Conservation (phyloP, 2,113 vertebrate species). For the Pachypanchax playfairii region DNA sequence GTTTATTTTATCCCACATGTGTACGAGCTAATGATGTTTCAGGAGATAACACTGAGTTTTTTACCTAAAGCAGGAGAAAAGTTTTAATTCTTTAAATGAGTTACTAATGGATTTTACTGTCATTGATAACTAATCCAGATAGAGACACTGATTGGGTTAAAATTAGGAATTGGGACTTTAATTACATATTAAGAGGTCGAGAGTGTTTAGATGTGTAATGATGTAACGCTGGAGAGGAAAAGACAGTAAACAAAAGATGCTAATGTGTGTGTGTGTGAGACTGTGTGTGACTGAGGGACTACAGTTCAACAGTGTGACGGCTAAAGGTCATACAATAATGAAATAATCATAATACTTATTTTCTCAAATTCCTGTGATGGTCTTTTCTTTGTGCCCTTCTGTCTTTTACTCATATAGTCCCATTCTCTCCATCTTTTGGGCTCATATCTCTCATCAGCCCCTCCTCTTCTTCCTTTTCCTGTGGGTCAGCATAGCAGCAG, state of each 20-base stretch:
- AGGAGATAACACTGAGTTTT: no score
- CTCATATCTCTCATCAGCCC: slow-evolving; percentile 26
- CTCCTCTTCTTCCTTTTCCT: slow-evolving; percentile 51
- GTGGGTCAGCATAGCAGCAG: slow-evolving; percentile 68
- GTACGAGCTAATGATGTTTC: no score
- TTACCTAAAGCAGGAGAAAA: no score
- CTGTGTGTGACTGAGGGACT: not conserved
- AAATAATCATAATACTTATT: slow-evolving; percentile 12
- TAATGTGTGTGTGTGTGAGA: not conserved
- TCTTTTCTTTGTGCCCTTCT: slow-evolving; percentile 5
- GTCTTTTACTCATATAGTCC: slow-evolving; percentile 17
- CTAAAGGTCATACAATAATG: not conserved
- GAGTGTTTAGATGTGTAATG: not conserved
- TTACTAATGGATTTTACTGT: not conserved
- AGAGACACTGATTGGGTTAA: not conserved
- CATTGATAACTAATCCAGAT: not conserved
- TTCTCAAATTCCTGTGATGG: slow-evolving; percentile 10
- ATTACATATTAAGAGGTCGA: slow-evolving; percentile 5
- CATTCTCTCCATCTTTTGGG: slow-evolving; percentile 26
- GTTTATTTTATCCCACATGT: no score
- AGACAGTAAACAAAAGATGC: slow-evolving; percentile 1
- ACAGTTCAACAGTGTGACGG: slow-evolving; percentile 23
- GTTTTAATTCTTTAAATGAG: no score
- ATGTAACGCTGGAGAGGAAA: not conserved
- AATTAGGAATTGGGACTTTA: not conserved